Evolutionary conservation across 2,797 vertebrate species (phyloP).

Genomic region (Pangasius sanitwongsei): DNA sequence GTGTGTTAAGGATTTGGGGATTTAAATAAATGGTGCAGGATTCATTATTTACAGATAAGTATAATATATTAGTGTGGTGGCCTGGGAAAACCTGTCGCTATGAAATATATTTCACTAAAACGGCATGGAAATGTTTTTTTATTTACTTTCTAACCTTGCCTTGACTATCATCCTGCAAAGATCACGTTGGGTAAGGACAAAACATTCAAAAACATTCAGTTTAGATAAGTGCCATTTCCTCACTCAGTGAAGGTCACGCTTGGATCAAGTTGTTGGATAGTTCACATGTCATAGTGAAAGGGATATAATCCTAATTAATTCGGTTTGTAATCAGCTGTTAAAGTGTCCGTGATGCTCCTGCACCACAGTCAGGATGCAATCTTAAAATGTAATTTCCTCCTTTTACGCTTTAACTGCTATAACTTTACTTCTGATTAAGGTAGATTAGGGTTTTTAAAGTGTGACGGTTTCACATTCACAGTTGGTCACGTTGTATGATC

Average conservation of each 20-base stretch:
- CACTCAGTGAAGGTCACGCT: neutral
- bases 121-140: neutral
- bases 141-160: no score
- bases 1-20: conserved; percentile 18
- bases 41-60: neutral
- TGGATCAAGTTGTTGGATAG: neutral
- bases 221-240: neutral
- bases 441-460: neutral
- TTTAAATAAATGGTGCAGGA: conserved; percentile 29
- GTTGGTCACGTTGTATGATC: neutral
- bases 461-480: neutral
- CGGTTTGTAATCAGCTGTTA: neutral
- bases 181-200: neutral
- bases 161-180: neutral
- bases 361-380: neutral
- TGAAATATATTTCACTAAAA: neutral
- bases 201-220: neutral
- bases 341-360: neutral
- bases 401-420: neutral
- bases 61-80: neutral
- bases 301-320: neutral
- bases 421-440: neutral
- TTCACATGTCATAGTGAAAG: neutral
- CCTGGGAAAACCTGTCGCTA: neutral
- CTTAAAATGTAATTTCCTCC: neutral